A percentile compares a stretch with the other conserved stretches of the same genome.
Conservation (phyloP, 2,797 vertebrate species). For the Meda fulgida region DNA sequence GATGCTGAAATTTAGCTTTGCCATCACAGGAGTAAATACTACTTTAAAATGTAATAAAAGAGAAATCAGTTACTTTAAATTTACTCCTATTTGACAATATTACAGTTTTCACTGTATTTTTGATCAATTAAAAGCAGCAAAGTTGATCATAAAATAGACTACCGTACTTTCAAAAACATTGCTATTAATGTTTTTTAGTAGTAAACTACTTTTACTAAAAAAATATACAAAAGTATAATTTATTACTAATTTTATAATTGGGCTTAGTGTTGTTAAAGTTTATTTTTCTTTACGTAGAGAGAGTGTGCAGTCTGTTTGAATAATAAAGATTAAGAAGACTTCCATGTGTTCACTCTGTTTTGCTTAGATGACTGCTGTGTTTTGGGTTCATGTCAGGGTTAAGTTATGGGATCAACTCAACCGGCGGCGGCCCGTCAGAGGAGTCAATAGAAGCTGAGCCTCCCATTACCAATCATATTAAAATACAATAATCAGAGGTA, state of each 20-base stretch:
- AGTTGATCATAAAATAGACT: neutral
- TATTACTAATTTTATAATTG: neutral
- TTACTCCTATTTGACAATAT: neutral
- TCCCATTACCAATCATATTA: slow-evolving; percentile 1
- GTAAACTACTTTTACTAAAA: too few species aligned
- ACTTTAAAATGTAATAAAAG: neutral
- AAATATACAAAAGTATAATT: neutral
- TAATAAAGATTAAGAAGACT: slow-evolving; percentile 24
- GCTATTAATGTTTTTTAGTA: neutral
- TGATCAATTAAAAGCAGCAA: neutral
- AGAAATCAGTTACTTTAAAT: neutral
- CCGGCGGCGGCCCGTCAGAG: neutral
- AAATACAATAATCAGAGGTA: neutral
- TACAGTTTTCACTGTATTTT: neutral
- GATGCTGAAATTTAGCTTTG: neutral
- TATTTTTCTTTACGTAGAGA: neutral
- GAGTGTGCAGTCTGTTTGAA: neutral
- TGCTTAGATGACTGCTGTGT: slow-evolving; percentile 76
- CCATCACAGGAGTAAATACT: neutral
- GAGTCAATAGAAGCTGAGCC: neutral
- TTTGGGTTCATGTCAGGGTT: slow-evolving; percentile 35
- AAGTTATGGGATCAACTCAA: slow-evolving; percentile 13
- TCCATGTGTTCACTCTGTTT: slow-evolving; percentile 29
- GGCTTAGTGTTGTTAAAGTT: neutral
- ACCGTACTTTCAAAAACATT: neutral